Evolutionary conservation across 2,113 vertebrate species (phyloP), one percentile per base, ranked within the genome.

Genomic region (Meles meles): DNA sequence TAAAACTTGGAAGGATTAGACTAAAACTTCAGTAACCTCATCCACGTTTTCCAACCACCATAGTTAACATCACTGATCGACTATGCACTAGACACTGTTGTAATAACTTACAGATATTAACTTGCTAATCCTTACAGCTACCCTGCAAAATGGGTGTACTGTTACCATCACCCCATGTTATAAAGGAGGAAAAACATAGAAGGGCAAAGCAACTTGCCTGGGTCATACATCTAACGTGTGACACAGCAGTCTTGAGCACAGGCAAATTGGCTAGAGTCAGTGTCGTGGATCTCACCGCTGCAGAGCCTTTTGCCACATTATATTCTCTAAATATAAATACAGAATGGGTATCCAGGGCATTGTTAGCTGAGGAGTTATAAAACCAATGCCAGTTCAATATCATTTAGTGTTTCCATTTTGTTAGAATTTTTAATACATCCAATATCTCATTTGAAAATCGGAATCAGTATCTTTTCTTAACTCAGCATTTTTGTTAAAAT

Each of bases 231-330:
- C 31, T 37, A 55, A 17, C 65, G 10, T 3, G 7, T 44, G 39
- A 49, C 79, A 80, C 18, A 21, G 17, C 0, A 63, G 12, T 23
- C 52, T 37, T 42, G 12, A 72, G 49, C 5, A 47, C 11, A 18
- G 9, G 52, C 10, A 6, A 47, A 80, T 6, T 25, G 23, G 7
- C 9, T n/a, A 6, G 1, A 39, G 39, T 59, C 6, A 65, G 11
- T 44, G 8, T 9, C 67, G 2, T n/a, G 67, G 20, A 79, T 1
- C 10, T 72, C 1, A 23, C 18, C 0, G 1, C 1, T 39, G 0
- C 6, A 12, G n/a, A 49, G 12, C 15, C 4, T 52, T 11, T 17
- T 55, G 13, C 21, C 21, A 10, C 14, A 37, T 52, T 44, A 11
- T 12, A 44, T 34, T 93, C 34, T 81, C 7, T 69, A 59, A 67